A percentile compares a stretch with the other conserved stretches of the same genome.
Evolutionary conservation across 2,888 invertebrate species (phyloP).

Genomic region (Acleris laterana): DNA sequence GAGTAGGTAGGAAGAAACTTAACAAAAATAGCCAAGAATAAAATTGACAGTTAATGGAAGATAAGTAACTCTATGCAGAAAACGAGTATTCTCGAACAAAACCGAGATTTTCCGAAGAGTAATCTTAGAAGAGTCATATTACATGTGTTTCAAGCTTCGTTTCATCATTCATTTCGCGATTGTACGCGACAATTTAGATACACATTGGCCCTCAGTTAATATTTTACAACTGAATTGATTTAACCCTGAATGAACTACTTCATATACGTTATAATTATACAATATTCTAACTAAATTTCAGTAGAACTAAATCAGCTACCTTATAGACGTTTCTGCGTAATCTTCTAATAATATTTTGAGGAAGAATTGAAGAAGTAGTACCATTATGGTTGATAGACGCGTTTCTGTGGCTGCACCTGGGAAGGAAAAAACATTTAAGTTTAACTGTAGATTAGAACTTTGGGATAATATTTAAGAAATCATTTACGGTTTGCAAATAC

Average conservation of each 20-base stretch:
- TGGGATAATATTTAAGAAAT: no score
- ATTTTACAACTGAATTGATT: conserved; percentile 22
- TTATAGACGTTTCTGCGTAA: conserved; percentile 67
- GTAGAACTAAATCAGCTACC: conserved; percentile 61
- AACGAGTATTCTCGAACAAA: no score
- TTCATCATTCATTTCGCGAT: no score
- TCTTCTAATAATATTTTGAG: conserved; percentile 67
- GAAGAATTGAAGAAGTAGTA: conserved; percentile 64
- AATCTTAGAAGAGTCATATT: no score
- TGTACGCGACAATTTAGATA: conserved; percentile 4
- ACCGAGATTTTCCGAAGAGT: no score
- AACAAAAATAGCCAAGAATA: no score
- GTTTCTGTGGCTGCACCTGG: conserved; percentile 69
- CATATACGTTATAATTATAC: conserved; percentile 41
- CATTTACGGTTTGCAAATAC: no score
- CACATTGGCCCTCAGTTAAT: conserved; percentile 26
- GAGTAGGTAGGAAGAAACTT: no score
- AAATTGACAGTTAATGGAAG: no score
- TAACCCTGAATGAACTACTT: conserved; percentile 33
- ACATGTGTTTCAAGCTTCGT: no score
- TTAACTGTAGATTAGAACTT: no score
- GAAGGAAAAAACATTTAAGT: conserved; percentile 24
- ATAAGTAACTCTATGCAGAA: no score
- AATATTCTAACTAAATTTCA: conserved; percentile 40
- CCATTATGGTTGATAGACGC: conserved; percentile 69